phyloP scores from a whole-genome alignment of 2,888 invertebrate genomes.

The Amiota communis region DNA sequence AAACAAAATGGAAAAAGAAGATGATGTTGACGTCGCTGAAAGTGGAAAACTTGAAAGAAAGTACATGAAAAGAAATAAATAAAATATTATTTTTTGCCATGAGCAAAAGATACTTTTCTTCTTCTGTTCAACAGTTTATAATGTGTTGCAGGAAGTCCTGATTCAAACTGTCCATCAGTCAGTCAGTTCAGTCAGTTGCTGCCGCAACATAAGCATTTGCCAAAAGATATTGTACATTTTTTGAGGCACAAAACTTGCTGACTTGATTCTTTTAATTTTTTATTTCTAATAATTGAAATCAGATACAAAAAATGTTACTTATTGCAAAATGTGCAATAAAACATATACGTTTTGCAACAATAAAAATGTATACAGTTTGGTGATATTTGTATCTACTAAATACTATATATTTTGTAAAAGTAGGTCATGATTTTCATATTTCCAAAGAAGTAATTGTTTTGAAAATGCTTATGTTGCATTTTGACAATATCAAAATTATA shows the following conservation, averaged over 20 bases:
- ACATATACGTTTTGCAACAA: too few species aligned
- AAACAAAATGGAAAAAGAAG: neutral
- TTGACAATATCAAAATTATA: too few species aligned
- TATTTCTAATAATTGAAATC: neutral
- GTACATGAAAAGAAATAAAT: slow-evolving; percentile 7
- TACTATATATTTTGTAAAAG: too few species aligned
- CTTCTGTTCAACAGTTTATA: neutral
- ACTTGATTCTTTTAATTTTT: slow-evolving; percentile 1
- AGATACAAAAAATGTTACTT: too few species aligned
- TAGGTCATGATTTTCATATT: too few species aligned
- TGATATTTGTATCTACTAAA: too few species aligned
- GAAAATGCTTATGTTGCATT: too few species aligned
- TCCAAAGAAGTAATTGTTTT: too few species aligned
- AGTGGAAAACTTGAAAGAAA: slow-evolving; percentile 2
- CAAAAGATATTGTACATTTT: neutral
- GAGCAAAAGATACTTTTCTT: neutral
- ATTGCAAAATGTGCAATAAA: too few species aligned
- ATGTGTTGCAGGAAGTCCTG: neutral
- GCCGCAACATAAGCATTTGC: neutral
- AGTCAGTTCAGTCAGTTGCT: neutral
- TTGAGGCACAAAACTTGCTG: slow-evolving; percentile 8
- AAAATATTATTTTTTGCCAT: slow-evolving; percentile 15
- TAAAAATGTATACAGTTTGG: too few species aligned
- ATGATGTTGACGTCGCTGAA: neutral
- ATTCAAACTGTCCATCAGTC: neutral